Evolutionary conservation across 2,888 invertebrate species (phyloP).

Genomic region (Zhuqinia jingwanae): DNA sequence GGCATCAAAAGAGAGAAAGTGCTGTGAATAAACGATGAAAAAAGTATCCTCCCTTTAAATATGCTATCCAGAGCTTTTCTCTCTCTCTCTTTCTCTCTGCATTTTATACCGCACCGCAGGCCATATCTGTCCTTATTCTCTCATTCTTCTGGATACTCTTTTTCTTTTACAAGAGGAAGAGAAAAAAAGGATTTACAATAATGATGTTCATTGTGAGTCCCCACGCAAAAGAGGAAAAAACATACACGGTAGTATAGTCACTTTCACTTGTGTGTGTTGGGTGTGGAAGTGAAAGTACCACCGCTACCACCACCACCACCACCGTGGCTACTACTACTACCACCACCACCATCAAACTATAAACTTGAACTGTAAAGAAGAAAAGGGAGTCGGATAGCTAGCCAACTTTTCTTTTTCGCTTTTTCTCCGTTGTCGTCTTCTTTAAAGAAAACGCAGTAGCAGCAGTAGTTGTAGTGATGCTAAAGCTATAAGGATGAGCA

Average conservation of each 20-base stretch:
- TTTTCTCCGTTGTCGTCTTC: constrained; percentile 28
- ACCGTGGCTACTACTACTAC: background rate
- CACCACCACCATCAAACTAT: constrained; percentile 16
- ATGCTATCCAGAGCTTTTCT: constrained; percentile 33
- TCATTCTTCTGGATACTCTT: constrained; percentile 15
- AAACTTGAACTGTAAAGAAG: constrained; percentile 56
- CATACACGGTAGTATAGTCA: too few relatives aligned
- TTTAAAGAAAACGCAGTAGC: constrained; percentile 26
- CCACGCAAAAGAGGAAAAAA: background rate
- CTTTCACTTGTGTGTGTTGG: too few relatives aligned
- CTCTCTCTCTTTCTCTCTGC: constrained; percentile 36
- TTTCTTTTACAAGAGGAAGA: constrained; percentile 34
- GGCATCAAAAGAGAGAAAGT: constrained; percentile 1
- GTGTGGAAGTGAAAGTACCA: background rate
- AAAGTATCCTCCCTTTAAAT: constrained; percentile 24
- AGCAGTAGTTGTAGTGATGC: background rate
- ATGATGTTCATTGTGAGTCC: background rate
- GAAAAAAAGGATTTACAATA: constrained; percentile 70
- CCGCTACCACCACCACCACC: too few relatives aligned
- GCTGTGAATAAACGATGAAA: constrained; percentile 26
- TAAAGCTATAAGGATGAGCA: constrained; percentile 66
- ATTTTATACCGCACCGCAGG: constrained; percentile 72
- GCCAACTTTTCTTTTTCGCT: constrained; percentile 49
- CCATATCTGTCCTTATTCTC: constrained; percentile 59
- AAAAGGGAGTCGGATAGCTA: constrained; percentile 60